These are phyloP conservation scores for Zaprionus gabonicus DNA, from an alignment of 1,140 invertebrate species.

Conservation along the genomic window DNA sequence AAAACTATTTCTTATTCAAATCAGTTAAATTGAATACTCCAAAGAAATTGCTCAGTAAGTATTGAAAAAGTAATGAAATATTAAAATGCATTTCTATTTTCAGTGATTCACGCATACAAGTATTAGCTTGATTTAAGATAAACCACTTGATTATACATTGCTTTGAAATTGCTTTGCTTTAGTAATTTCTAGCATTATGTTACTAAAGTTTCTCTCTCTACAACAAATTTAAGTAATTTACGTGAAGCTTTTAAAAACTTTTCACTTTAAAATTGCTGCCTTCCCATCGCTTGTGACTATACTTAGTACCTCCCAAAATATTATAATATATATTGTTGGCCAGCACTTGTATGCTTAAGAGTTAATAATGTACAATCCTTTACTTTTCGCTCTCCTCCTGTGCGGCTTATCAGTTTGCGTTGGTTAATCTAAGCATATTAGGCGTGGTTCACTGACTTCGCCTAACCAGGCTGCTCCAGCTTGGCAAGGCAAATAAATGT, in stretches of 20 bases:
- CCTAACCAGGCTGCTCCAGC: not conserved
- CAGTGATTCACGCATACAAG: too few relatives aligned
- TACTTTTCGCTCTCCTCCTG: not conserved
- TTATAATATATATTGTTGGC: not conserved
- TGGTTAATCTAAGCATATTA: constrained; percentile 11
- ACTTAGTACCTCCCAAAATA: not conserved
- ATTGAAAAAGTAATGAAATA: not conserved
- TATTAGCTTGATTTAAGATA: too few relatives aligned
- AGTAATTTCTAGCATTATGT: not conserved
- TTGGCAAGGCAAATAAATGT: constrained; percentile 7
- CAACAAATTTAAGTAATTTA: not conserved
- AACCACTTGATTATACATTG: too few relatives aligned
- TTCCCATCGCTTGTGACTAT: not conserved
- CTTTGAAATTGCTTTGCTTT: too few relatives aligned
- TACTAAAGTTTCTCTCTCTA: not conserved
- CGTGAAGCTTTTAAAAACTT: not conserved
- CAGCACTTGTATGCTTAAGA: not conserved
- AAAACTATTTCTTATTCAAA: not conserved
- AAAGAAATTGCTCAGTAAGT: not conserved
- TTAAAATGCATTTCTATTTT: too few relatives aligned
- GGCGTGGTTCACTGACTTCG: constrained; percentile 3
- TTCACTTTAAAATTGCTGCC: not conserved
- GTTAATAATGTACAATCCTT: not conserved
- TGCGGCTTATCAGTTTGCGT: not conserved
- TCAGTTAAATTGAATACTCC: too few relatives aligned